Evolutionary conservation across 1,140 invertebrate species (phyloP).

Genomic region (Drosophila erecta): DNA sequence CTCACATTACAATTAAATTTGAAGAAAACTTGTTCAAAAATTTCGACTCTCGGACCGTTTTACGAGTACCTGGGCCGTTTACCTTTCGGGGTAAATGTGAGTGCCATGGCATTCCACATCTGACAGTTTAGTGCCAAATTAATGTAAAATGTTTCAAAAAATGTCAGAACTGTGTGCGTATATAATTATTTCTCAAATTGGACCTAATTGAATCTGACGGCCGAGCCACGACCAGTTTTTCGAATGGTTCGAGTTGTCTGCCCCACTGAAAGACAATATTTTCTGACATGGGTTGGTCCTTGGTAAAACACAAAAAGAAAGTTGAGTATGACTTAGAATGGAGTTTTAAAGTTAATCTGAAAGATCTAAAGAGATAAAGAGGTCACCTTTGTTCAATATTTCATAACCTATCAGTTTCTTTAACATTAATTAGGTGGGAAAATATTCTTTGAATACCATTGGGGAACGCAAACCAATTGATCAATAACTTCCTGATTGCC

Average conservation of each 20-base stretch:
- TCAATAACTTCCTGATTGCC: conserved; percentile 15
- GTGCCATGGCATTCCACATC: conserved; percentile 39
- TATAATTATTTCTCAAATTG: conserved; percentile 72
- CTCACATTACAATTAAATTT: conserved; percentile 81
- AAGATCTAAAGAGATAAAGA: too few species aligned
- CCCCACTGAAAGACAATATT: background rate
- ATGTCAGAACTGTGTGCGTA: conserved; percentile 62
- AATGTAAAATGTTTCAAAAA: conserved; percentile 71
- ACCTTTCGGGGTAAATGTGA: conserved; percentile 43
- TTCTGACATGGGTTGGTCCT: conserved; percentile 35
- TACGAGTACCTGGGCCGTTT: conserved; percentile 49
- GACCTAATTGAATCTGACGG: conserved; percentile 59
- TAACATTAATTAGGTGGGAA: too few species aligned
- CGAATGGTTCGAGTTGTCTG: conserved; percentile 11
- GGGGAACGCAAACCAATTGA: background rate
- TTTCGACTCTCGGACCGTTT: conserved; percentile 42
- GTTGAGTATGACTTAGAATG: background rate
- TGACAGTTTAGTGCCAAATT: conserved; percentile 77
- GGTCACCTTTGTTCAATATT: too few species aligned
- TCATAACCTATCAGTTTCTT: too few species aligned
- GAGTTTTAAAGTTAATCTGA: background rate
- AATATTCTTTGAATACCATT: too few species aligned
- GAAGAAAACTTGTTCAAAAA: conserved; percentile 55
- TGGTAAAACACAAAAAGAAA: background rate
- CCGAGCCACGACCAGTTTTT: conserved; percentile 25